Percentiles rank a stretch among this genome's conserved stretches.
Evolutionary conservation across 2,797 vertebrate genomes (phyloP).

Genomic region (Centroberyx gerrardi): DNA sequence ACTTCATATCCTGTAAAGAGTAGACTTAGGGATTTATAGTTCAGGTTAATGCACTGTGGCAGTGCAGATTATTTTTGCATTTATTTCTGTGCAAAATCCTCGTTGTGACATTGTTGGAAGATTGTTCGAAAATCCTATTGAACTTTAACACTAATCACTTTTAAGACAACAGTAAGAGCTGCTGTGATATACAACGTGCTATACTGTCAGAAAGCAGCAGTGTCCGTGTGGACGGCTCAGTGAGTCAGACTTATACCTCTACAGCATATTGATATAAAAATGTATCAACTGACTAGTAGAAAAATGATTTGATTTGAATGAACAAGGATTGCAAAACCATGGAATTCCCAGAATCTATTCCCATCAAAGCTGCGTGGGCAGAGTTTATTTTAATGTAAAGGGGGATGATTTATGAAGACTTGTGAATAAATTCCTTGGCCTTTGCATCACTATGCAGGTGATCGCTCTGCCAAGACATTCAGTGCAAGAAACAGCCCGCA

Average conservation of each 20-base stretch:
- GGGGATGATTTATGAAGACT: constrained; percentile 75
- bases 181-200: constrained; percentile 15
- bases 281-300: constrained; percentile 17
- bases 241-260: constrained; percentile 17
- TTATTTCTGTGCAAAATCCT: not conserved
- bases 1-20: constrained; percentile 9
- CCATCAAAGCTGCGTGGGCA: constrained; percentile 27
- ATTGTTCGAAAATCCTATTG: not conserved
- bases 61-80: constrained; percentile 4
- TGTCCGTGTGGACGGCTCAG: not conserved
- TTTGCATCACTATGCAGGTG: constrained; percentile 79
- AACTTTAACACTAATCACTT: not conserved
- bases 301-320: constrained; percentile 10
- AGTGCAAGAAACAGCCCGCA: constrained; percentile 83
- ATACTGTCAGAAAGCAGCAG: not conserved
- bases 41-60: constrained; percentile 9
- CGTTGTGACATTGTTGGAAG: not conserved
- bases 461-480: constrained; percentile 73
- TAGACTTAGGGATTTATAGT: constrained; percentile 3
- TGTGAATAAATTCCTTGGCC: constrained; percentile 71
- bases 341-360: constrained; percentile 29
- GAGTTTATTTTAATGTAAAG: constrained; percentile 66
- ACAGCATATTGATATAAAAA: not conserved
- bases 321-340: constrained; percentile 38
- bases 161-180: constrained; percentile 21